Base-by-base conservation (phyloP, 1,140 invertebrate genomes). In the Coboldia fuscipes region DNA sequence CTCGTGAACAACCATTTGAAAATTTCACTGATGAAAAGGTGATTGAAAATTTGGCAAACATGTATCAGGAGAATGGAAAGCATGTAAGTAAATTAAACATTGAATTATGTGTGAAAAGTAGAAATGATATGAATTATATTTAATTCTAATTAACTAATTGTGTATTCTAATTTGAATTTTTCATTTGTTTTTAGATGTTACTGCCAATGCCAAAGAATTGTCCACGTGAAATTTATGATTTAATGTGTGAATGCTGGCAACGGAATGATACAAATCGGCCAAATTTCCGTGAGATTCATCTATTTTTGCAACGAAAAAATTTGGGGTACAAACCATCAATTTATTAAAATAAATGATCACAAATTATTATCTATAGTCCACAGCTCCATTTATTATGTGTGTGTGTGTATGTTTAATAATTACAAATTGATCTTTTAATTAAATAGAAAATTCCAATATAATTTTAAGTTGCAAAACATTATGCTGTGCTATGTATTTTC, bases 241-340 rank as follows among this genome's bases (percentile, higher is more conserved):
- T 96, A 39, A 92, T 93, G 82, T 66, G 75, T 38, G 83, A 90
- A 49, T 93, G 88, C 53, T 96, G 89, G 89, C 81, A 86, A 46
- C 63, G 79, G 17, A 76, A 84, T 45, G 80, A 81, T 31, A 54
- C 64, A 5, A 75, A 78, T 47, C 65, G 88, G n/a, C 88, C 88
- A 13, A 76, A 75, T 37, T 94, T 93, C 59, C 64, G 75, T 37
- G 84, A 92, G 57, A 83, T 93, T 38, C 80, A 88, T 51, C 66
- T 88, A 47, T 92, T 89, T 60, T 65, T 93, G 27, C 81, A 89
- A 49, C 66, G 84, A 41, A 89, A 90, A 60, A 84, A 84, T 52
- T 65, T 86, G 40, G 82, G 83, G 23, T 85, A 75, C 54, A 72
- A 75, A 44, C 33, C 33, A 34, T 15, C 33, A 14, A 34, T 17